A percentile compares a stretch with the other conserved stretches of the same genome.
Evolutionary conservation across 2,113 vertebrate species (phyloP).

Genomic region (Sisor rabdophorus): DNA sequence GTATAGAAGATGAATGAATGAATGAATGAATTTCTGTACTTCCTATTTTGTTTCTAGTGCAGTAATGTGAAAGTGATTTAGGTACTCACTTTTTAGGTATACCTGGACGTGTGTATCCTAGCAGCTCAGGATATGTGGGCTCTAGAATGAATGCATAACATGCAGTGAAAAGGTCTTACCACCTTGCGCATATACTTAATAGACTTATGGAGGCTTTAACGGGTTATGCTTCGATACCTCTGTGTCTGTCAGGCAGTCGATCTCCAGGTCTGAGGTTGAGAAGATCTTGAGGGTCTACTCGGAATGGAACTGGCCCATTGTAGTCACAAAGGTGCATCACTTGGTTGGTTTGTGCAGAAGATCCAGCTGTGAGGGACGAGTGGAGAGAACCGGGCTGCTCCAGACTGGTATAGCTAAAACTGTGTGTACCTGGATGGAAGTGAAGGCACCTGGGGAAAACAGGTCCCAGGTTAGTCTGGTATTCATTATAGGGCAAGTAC

Average conservation of each 20-base stretch:
- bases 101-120: slow-evolving; percentile 4
- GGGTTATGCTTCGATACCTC: slow-evolving; percentile 18
- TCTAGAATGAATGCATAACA: background rate
- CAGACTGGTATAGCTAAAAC: slow-evolving; percentile 41
- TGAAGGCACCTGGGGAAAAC: slow-evolving; percentile 12
- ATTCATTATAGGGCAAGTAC: slow-evolving; percentile 36
- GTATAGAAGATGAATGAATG: too few species aligned
- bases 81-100: slow-evolving; percentile 40
- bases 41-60: too few species aligned
- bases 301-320: background rate
- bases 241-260: slow-evolving; percentile 10
- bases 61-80: background rate
- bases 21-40: too few species aligned
- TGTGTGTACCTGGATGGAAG: slow-evolving; percentile 33
- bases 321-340: slow-evolving; percentile 15
- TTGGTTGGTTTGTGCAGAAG: background rate
- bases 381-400: slow-evolving; percentile 49
- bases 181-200: background rate
- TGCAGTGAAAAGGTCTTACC: background rate
- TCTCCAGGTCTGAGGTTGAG: slow-evolving; percentile 14
- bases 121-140: slow-evolving; percentile 38
- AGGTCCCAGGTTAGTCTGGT: slow-evolving; percentile 16
- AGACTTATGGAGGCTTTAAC: background rate
- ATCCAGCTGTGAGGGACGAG: slow-evolving; percentile 23
- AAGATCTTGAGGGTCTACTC: slow-evolving; percentile 18